Conservation (phyloP, 1,140 invertebrate species). For the Spodoptera frugiperda region DNA sequence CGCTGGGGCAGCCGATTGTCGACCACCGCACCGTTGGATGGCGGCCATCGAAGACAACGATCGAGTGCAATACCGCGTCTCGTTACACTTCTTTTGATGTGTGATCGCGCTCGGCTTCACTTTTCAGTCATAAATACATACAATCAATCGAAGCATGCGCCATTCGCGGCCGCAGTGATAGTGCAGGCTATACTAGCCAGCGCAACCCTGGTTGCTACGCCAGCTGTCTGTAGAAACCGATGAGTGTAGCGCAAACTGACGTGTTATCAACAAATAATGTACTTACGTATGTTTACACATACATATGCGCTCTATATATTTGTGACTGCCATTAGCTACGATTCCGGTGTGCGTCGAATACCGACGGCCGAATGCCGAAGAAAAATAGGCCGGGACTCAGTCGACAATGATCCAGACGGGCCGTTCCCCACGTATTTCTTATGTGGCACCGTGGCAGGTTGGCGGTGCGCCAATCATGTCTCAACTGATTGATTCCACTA, state of each 20-base stretch:
- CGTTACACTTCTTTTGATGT: too few species aligned
- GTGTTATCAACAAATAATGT: neutral
- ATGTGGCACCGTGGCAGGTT: constrained; percentile 49
- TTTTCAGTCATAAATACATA: too few species aligned
- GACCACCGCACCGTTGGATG: too few species aligned
- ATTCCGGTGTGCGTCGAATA: constrained; percentile 23
- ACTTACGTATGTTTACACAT: neutral
- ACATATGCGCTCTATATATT: constrained; percentile 23
- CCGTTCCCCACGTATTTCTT: constrained; percentile 57
- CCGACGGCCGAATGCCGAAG: constrained; percentile 23
- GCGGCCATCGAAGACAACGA: too few species aligned
- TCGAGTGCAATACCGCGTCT: too few species aligned
- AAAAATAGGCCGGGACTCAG: constrained; percentile 46
- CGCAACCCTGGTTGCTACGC: neutral
- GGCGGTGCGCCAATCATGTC: constrained; percentile 56
- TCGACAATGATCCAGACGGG: constrained; percentile 43
- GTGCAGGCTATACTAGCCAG: too few species aligned
- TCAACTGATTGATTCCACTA: constrained; percentile 62
- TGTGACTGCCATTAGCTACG: constrained; percentile 21
- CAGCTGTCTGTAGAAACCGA: neutral
- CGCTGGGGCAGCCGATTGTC: too few species aligned
- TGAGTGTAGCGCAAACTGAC: neutral
- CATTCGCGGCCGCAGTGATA: too few species aligned
- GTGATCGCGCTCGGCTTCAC: too few species aligned
- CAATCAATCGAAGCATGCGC: too few species aligned